Base-by-base conservation (phyloP, 1,140 invertebrate genomes). In the Euura saliciscinereae region DNA sequence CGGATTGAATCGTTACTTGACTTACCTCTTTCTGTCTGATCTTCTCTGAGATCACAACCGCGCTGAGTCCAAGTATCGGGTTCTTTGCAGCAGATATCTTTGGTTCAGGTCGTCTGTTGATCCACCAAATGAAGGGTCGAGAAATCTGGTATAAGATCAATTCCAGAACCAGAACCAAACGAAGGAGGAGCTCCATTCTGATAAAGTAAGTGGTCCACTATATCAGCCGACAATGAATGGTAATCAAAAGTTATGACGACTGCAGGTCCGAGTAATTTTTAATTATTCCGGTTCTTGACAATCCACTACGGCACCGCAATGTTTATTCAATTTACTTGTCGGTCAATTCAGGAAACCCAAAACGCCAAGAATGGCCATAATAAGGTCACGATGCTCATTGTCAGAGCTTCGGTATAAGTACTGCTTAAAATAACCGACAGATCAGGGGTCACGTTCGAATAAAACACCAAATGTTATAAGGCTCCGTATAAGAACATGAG, bases 11-110 rank as follows among this genome's bases (percentile, higher is more conserved):
- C 8, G 3, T 7, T 51, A 28, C 11, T 6, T 44, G n/a, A 74
- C 64, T 76, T 75, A 88, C 86, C 84, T 92, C 83, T 79, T 84
- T 78, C 1, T 82, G 77, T 73, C 87, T 76, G 44, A 89, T 88
- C 73, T 85, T 88, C 11, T 71, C 75, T 3, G 88, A 86, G 10
- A 89, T 65, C 8, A 76, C 71, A 3, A 73, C 79, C 4, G 85
- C 87, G 51, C 83, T 86, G 4, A 80, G 46, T 13, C 78, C 75
- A 0, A 88, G 68, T 6, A 88, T 8, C 43, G 78, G 70, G 72
- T 85, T 77, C 44, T 73, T 80, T 59, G 83, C 79, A 0, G 79
- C 75, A 8, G 88, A 82, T 51, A 85, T 66, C 46, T 45, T 72
- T 10, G 74, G 73, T 0, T 71, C 77, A 67, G 74, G 67, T 44